Evolutionary conservation across 2,113 vertebrate species (phyloP).

Genomic region (Pachyramphus minor): DNA sequence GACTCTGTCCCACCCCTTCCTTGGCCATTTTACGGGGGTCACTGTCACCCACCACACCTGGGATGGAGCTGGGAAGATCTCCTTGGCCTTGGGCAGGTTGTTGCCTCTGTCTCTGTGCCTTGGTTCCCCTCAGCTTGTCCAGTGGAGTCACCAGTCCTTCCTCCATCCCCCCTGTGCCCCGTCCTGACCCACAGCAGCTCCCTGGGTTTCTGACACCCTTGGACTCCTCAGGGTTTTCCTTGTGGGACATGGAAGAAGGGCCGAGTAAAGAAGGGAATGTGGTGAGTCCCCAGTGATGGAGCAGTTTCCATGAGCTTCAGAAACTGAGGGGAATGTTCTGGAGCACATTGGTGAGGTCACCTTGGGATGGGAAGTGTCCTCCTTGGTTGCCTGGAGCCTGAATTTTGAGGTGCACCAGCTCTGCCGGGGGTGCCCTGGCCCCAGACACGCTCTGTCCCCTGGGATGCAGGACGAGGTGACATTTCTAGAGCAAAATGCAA

Average conservation of each 20-base stretch:
- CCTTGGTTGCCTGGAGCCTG: background rate
- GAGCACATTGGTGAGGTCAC: background rate
- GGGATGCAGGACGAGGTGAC: background rate
- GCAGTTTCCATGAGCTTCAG: background rate
- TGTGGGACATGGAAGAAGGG: background rate
- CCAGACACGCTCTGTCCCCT: background rate
- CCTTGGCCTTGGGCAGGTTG: background rate
- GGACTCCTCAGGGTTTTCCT: background rate
- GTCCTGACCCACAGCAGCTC: background rate
- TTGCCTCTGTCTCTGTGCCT: background rate
- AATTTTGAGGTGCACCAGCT: background rate
- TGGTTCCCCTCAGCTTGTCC: background rate
- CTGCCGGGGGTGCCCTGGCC: background rate
- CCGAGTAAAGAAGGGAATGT: background rate
- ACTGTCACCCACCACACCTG: fast-evolving
- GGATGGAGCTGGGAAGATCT: background rate
- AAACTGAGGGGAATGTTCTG: fast-evolving
- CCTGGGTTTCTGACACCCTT: too few relatives aligned
- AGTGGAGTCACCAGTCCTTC: background rate
- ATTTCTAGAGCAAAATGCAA: fast-evolving
- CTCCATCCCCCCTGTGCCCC: background rate
- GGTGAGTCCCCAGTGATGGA: background rate
- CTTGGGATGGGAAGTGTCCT: background rate
- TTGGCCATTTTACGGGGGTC: background rate
- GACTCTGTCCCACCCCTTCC: background rate